Evolutionary conservation across 1,140 invertebrate species (phyloP).

Genomic region (Achroia grisella): DNA sequence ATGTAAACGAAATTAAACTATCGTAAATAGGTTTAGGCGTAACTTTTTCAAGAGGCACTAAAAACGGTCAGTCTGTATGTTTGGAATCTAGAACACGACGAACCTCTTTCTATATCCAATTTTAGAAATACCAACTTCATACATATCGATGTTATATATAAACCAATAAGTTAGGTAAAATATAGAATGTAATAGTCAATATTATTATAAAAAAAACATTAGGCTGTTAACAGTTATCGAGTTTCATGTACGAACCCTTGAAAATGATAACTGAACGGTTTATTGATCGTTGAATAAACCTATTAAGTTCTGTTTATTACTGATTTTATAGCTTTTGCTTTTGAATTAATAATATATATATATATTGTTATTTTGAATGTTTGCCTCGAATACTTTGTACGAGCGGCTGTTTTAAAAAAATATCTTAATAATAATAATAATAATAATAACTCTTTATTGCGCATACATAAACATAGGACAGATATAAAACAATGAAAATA

Average conservation of each 20-base stretch:
- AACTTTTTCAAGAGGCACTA: slow-evolving; percentile 12
- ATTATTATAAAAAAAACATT: slow-evolving; percentile 30
- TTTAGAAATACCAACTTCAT: slow-evolving; percentile 62
- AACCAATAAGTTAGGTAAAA: slow-evolving; percentile 46
- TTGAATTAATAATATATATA: slow-evolving; percentile 43
- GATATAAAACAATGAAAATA: too few species aligned
- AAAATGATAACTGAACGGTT: background rate
- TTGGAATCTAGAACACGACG: slow-evolving; percentile 20
- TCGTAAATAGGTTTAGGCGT: slow-evolving; percentile 22
- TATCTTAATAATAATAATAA: too few species aligned
- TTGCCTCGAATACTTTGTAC: slow-evolving; percentile 35
- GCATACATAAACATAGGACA: too few species aligned
- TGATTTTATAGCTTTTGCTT: slow-evolving; percentile 31
- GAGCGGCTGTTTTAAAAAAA: too few species aligned
- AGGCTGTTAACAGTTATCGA: slow-evolving; percentile 61
- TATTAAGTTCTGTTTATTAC: slow-evolving; percentile 1
- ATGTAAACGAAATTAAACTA: slow-evolving; percentile 20
- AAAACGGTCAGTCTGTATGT: slow-evolving; percentile 10
- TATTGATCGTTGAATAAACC: slow-evolving; percentile 4
- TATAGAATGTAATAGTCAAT: slow-evolving; percentile 67
- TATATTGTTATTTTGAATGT: slow-evolving; percentile 44
- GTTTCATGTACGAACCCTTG: background rate
- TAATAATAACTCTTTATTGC: too few species aligned
- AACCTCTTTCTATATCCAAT: slow-evolving; percentile 27
- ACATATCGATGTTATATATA: slow-evolving; percentile 71